Evolutionary conservation across 2,797 vertebrate genomes (phyloP).

Genomic region (Monodelphis domestica): DNA sequence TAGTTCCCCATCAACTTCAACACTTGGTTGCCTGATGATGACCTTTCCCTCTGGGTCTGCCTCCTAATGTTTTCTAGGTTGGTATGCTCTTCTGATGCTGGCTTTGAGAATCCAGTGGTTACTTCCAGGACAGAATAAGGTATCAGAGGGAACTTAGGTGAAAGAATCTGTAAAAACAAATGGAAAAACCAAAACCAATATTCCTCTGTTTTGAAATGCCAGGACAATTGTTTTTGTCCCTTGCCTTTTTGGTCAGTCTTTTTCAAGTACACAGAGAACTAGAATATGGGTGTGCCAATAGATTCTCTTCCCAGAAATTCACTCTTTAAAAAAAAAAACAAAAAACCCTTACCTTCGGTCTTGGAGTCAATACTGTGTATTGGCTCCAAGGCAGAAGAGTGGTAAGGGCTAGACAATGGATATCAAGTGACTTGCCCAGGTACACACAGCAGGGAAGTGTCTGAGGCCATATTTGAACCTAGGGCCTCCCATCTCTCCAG

Average conservation of each 20-base stretch:
- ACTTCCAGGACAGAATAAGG: not conserved
- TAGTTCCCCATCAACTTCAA: not conserved
- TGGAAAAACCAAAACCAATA: not conserved
- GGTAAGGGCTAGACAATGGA: no score
- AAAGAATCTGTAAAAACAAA: not conserved
- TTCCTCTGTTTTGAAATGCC: constrained; percentile 18
- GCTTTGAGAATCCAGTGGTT: no score
- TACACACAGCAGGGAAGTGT: no score
- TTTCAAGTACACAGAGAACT: constrained; percentile 28
- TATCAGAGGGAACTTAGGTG: not conserved
- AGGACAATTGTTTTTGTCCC: not conserved
- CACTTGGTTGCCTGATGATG: not conserved
- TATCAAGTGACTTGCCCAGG: no score
- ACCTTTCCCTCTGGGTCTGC: no score
- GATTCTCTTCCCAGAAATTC: constrained; percentile 3
- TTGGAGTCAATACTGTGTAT: no score
- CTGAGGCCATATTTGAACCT: no score
- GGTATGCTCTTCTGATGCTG: no score
- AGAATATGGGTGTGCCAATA: not conserved
- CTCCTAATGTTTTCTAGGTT: not conserved
- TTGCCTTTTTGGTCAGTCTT: not conserved
- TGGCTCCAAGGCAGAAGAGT: no score
- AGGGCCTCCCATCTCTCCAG: no score
- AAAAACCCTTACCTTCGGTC: no score
- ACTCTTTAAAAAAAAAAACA: no score